Conservation (phyloP, 1,140 invertebrate genomes). For the Neotoxoptera formosana region DNA sequence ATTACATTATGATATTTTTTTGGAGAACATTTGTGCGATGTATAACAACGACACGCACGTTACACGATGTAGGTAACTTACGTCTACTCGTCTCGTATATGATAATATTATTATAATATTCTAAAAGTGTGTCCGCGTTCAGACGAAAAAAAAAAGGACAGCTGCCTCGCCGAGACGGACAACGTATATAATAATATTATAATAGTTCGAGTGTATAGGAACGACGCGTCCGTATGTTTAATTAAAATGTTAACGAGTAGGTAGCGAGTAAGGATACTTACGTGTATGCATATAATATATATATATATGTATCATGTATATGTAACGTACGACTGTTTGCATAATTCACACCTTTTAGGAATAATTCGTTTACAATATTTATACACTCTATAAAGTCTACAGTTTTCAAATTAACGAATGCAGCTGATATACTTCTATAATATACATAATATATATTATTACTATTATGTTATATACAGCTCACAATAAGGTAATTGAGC, state of each 20-base stretch:
- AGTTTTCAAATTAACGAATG: not conserved
- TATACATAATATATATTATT: too few species aligned
- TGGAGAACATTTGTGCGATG: not conserved
- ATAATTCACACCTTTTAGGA: slow-evolving; percentile 31
- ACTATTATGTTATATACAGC: too few species aligned
- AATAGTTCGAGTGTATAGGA: too few species aligned
- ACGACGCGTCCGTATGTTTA: not conserved
- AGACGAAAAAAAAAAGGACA: not conserved
- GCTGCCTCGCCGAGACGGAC: not conserved
- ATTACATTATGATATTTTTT: not conserved
- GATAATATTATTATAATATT: not conserved
- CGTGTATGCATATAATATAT: too few species aligned
- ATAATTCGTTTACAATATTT: not conserved
- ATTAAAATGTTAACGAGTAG: not conserved
- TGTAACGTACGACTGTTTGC: not conserved
- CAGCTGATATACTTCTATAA: not conserved
- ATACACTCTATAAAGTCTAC: not conserved
- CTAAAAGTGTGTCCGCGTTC: not conserved
- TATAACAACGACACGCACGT: not conserved
- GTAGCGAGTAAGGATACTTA: not conserved
- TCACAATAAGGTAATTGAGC: not conserved
- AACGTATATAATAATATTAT: not conserved
- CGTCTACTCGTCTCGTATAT: not conserved
- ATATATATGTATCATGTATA: too few species aligned
- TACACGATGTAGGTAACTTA: too few species aligned